phyloP scores from a whole-genome alignment of 2,888 invertebrate species.

The Cynaeus angustus region DNA sequence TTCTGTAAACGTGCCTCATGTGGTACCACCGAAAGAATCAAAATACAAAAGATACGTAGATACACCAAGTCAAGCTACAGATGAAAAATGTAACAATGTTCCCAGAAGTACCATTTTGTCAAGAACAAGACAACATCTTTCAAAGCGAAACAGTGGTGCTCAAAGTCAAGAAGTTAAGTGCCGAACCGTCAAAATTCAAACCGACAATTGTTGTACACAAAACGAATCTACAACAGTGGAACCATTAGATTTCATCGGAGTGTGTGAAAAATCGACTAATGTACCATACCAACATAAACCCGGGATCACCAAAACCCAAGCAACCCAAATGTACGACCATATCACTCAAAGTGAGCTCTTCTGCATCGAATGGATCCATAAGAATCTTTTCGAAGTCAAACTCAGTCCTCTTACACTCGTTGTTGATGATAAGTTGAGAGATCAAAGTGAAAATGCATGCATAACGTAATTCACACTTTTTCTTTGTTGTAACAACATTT shows the following conservation, averaged over 20 bases:
- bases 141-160: slow-evolving; percentile 22
- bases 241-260: slow-evolving; percentile 42
- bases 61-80: slow-evolving; percentile 27
- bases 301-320: slow-evolving; percentile 23
- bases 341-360: slow-evolving; percentile 62
- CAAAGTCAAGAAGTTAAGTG: slow-evolving; percentile 26
- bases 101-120: slow-evolving; percentile 39
- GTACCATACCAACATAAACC: slow-evolving; percentile 9
- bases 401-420: slow-evolving; percentile 61
- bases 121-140: slow-evolving; percentile 18
- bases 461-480: slow-evolving; percentile 16
- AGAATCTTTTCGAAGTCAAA: slow-evolving; percentile 61
- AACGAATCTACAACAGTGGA: slow-evolving; percentile 3
- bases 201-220: slow-evolving; percentile 31
- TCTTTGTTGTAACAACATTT: neutral
- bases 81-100: slow-evolving; percentile 9
- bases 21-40: neutral
- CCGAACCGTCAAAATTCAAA: slow-evolving; percentile 29
- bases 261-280: slow-evolving; percentile 39
- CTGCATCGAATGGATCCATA: slow-evolving; percentile 64
- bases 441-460: slow-evolving; percentile 45
- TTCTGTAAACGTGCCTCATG: neutral
- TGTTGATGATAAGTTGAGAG: slow-evolving; percentile 61
- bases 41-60: slow-evolving; percentile 14
- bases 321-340: slow-evolving; percentile 63